A percentile compares a stretch with the other conserved stretches of the same genome.
phyloP scores from a whole-genome alignment of 1,140 invertebrate genomes.

The Ips typographus region DNA sequence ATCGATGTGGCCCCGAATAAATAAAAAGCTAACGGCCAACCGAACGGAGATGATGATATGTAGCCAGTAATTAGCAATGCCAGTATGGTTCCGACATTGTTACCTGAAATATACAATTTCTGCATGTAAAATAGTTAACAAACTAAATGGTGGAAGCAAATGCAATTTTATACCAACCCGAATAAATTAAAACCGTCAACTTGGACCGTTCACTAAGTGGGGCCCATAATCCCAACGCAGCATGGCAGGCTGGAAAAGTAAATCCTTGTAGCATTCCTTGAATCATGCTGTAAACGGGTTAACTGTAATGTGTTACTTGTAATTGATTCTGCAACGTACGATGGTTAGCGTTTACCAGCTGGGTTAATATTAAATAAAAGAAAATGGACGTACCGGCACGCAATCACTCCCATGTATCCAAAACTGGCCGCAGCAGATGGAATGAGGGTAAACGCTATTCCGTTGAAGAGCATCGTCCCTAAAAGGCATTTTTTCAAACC shows the following conservation, averaged over 20 bases:
- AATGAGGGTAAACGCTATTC: conserved; percentile 24
- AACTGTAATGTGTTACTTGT: too few species aligned
- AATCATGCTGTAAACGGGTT: conserved; percentile 22
- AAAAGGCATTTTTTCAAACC: conserved; percentile 13
- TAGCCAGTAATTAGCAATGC: conserved; percentile 67
- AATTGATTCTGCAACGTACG: neutral
- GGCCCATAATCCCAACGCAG: conserved; percentile 24
- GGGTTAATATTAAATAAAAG: neutral
- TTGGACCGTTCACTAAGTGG: conserved; percentile 29
- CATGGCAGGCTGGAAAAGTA: conserved; percentile 30
- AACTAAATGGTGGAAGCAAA: neutral
- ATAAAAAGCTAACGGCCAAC: conserved; percentile 80
- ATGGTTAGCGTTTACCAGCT: neutral
- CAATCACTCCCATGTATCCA: conserved; percentile 52
- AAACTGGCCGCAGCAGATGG: conserved; percentile 24
- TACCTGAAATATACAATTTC: conserved; percentile 20
- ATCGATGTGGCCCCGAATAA: conserved; percentile 65
- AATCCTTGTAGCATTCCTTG: conserved; percentile 31
- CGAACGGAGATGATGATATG: conserved; percentile 61
- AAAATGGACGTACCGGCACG: conserved; percentile 45
- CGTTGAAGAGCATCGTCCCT: conserved; percentile 22
- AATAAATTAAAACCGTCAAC: conserved; percentile 24
- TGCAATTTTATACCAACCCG: conserved; percentile 12
- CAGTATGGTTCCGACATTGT: conserved; percentile 62
- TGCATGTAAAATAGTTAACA: neutral